Conservation (phyloP, 2,113 vertebrate genomes). For the Equus quagga region DNA sequence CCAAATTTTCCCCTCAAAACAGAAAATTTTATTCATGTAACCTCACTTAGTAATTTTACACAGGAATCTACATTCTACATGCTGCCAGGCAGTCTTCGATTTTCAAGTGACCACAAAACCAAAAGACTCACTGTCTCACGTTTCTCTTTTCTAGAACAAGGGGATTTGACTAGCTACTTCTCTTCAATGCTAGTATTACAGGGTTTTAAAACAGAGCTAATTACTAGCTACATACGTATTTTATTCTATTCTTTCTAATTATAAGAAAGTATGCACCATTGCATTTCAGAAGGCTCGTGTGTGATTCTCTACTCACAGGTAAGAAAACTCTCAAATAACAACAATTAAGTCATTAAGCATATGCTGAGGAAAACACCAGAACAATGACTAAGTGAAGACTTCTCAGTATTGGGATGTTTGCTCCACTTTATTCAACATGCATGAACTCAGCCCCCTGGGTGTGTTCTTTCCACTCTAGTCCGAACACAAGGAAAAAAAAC, state of each 20-base stretch:
- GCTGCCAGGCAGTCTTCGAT: fast-evolving
- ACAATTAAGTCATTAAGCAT: fast-evolving
- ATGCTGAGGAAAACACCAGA: not conserved
- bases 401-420: not conserved
- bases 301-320: too few relatives aligned
- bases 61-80: not conserved
- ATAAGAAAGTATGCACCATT: fast-evolving
- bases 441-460: too few relatives aligned
- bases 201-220: not conserved
- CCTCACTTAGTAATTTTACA: too few relatives aligned
- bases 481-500: not conserved
- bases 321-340: not conserved
- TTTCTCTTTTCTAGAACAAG: too few relatives aligned
- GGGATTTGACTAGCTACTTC: too few relatives aligned
- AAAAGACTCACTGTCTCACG: not conserved
- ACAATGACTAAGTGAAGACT: fast-evolving
- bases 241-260: not conserved
- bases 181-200: fast-evolving
- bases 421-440: too few relatives aligned
- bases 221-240: not conserved
- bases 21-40: not conserved
- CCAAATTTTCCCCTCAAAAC: not conserved
- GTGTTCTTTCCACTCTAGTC: not conserved
- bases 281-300: not conserved
- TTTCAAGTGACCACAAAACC: not conserved